Percentiles rank a stretch among this genome's conserved stretches.
These are phyloP conservation scores for Trissolcus brochymenae DNA, from an alignment of 2,888 invertebrate genomes.

Conservation along the genomic window DNA sequence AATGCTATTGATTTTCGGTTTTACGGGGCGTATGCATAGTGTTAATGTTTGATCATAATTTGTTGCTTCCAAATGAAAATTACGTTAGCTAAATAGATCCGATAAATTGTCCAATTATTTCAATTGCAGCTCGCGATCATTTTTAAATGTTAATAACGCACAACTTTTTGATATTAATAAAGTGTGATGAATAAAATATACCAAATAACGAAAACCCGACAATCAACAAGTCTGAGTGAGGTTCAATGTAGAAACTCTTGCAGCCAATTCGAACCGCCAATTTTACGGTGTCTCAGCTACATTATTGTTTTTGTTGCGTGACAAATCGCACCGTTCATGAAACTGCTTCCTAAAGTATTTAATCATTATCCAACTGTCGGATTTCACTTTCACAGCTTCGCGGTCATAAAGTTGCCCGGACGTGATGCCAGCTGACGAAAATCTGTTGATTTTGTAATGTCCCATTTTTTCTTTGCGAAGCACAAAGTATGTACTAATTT, in stretches of 20 bases:
- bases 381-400: slow-evolving; percentile 47
- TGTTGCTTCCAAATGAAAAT: too few species aligned
- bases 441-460: slow-evolving; percentile 19
- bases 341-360: slow-evolving; percentile 39
- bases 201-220: too few species aligned
- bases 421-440: slow-evolving; percentile 37
- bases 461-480: neutral
- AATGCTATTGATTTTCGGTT: slow-evolving; percentile 34
- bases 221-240: slow-evolving; percentile 12
- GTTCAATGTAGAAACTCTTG: slow-evolving; percentile 27
- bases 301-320: slow-evolving; percentile 42
- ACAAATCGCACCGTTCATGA: slow-evolving; percentile 37
- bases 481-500: too few species aligned
- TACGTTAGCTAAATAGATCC: too few species aligned
- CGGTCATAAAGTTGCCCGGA: slow-evolving; percentile 34
- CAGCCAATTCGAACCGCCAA: slow-evolving; percentile 13
- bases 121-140: too few species aligned
- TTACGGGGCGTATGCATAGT: slow-evolving; percentile 4
- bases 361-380: slow-evolving; percentile 54
- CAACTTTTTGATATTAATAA: too few species aligned
- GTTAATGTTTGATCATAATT: too few species aligned
- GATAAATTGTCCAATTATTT: too few species aligned
- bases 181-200: too few species aligned
- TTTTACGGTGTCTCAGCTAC: slow-evolving; percentile 9
- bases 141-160: too few species aligned